These are phyloP conservation scores for Polyodon spathula DNA, from an alignment of 2,113 vertebrate genomes.

Conservation along the genomic window DNA sequence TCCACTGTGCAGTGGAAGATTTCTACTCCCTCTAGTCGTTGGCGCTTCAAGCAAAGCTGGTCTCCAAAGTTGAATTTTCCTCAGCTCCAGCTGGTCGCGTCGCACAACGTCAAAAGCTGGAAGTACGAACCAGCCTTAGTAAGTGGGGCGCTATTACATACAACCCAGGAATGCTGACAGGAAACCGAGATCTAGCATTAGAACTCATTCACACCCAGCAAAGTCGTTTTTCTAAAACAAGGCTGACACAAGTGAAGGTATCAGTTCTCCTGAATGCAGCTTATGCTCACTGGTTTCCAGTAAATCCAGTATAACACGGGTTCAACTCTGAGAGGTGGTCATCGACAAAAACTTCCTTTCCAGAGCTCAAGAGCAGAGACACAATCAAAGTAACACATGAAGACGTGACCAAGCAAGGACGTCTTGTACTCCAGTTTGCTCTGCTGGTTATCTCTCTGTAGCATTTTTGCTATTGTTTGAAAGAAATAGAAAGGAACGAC, in stretches of 20 bases:
- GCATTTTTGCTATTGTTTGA: neutral
- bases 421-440: neutral
- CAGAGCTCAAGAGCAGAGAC: neutral
- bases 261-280: neutral
- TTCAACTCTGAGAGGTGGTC: neutral
- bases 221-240: neutral
- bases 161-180: too few species aligned
- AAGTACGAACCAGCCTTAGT: too few species aligned
- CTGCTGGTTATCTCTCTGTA: neutral
- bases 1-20: too few species aligned
- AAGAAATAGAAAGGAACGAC: neutral
- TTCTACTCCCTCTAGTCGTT: too few species aligned
- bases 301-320: neutral
- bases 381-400: neutral
- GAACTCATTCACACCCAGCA: neutral
- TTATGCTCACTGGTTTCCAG: neutral
- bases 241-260: neutral
- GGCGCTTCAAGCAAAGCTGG: too few species aligned
- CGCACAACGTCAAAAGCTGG: too few species aligned
- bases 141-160: too few species aligned
- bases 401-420: neutral
- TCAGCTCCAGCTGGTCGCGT: too few species aligned
- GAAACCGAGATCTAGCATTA: neutral
- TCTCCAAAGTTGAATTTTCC: too few species aligned
- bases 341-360: conserved; percentile 1